These are phyloP conservation scores for Heloderma charlesbogerti DNA, from an alignment of 2,113 vertebrate genomes.

Conservation along the genomic window DNA sequence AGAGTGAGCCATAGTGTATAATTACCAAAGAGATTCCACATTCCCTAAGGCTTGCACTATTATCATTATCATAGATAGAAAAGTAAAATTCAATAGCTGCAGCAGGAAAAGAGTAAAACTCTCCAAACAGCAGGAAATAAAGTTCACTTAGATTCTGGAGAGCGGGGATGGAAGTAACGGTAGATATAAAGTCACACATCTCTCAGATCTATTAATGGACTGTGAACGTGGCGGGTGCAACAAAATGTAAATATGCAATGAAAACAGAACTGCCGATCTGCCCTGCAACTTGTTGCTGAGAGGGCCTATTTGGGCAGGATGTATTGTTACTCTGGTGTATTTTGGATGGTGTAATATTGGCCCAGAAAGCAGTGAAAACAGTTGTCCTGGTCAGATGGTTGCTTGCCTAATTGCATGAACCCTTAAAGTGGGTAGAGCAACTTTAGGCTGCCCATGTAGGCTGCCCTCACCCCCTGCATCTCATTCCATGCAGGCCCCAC, in stretches of 20 bases:
- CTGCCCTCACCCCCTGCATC: too few species aligned
- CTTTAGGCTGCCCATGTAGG: too few species aligned
- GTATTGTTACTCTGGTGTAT: background rate
- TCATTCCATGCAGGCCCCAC: too few species aligned
- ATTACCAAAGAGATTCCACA: conserved; percentile 8
- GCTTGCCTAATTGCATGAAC: too few species aligned
- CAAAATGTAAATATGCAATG: background rate
- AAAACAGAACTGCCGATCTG: background rate
- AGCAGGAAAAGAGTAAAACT: background rate
- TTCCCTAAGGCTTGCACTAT: background rate
- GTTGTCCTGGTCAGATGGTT: too few species aligned
- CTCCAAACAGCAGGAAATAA: background rate
- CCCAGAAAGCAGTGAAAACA: background rate
- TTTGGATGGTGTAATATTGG: background rate
- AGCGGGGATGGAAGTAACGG: background rate
- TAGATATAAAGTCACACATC: background rate
- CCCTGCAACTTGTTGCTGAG: background rate
- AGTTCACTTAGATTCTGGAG: background rate
- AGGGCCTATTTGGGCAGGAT: background rate
- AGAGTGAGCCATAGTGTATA: background rate
- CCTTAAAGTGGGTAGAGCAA: too few species aligned
- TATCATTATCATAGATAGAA: conserved; percentile 1
- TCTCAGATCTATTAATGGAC: background rate
- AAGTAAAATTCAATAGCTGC: conserved; percentile 13
- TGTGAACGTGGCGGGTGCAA: background rate